Evolutionary conservation across 2,113 vertebrate species (phyloP), one percentile per base, ranked within the genome.

Genomic region (Antennarius striatus): DNA sequence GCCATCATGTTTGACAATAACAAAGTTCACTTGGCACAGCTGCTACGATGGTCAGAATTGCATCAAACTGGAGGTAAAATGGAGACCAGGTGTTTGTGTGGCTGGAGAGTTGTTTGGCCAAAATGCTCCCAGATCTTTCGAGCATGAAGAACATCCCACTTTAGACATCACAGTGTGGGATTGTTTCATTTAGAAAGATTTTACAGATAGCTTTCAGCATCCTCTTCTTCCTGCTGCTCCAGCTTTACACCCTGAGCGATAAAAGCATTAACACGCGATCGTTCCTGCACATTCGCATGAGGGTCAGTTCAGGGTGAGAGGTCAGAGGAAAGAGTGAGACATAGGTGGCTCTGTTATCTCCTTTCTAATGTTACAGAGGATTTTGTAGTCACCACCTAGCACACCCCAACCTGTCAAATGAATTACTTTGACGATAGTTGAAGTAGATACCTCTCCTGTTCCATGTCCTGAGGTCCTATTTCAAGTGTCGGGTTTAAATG

Each of bases 401-500:
- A 28, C 32, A 55, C 70, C 57, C 68, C 51, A 53, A 78, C 61
- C 42, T 57, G 73, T 71, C 54, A 71, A 8, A 39, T 52, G 61
- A 66, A 70, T 83, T 79, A 69, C 60, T 77, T 76, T 70, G 71
- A 32, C 63, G 56, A 45, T 17, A 68, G 81, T 68, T 75, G 76
- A 89, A 90, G 57, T 42, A 64, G 75, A 86, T 76, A 86, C 85
- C 77, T 74, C 62, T 56, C 60, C 56, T 79, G 81, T 80, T 82
- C 78, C 68, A 46, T 48, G 65, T 52, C 16, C 72, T 48, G 36
- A 75, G 88, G 60, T 78, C 81, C 63, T 36, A 80, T 88, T 87
- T 82, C 89, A 81, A 79, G 82, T 88, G 81, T 91, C 82, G 6
- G 55, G 75, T 91, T 86, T 47, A 81, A 74, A 57, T 71, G 81